Base-by-base conservation (phyloP, 2,797 vertebrate genomes). In the Chiroxiphia lanceolata region DNA sequence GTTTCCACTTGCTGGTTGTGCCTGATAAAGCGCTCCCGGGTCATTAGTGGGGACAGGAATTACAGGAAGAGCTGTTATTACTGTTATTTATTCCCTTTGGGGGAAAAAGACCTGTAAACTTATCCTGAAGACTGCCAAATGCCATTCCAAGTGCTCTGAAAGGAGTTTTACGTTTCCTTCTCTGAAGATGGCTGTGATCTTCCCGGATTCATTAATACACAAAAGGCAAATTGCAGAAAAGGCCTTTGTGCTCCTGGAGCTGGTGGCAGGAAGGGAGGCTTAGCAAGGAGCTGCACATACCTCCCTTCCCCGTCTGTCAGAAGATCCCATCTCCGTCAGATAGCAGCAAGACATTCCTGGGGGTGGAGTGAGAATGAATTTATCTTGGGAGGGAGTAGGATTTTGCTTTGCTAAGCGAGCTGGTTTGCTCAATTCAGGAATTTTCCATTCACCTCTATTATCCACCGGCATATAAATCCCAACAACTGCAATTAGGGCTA, bases 341-440 rank as follows among this genome's bases (percentile, higher is more conserved):
- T 93, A 95, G 84, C 94, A 94, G 94, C 91, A 97, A 96, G 95
- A 93, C 89, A 87, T 96, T 96, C 92, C 94, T 91, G 93, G 94
- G 95, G 94, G 94, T 95, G 93, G 94, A 95, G 96, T 96, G 94
- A 93, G 90, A 94, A 79, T 44, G 85, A 93, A 90, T 96, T 94
- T 94, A 94, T 95, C 93, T 86, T 68, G 72, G 89, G 94, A 95
- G 80, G 8, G 51, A 96, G 91, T 89, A 94, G 91, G 74, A 86
- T 97, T 94, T 68, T 76, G 92, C 94, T 95, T 85, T 69, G 93
- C 95, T 83, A 90, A 93, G 76, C 78, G 50, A 57, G 89, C 95
- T 88, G 84, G 27, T 94, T 83, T 91, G 91, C 89, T 94, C 80
- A 82, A 72, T 86, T 93, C 93, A 69, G 96, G 94, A 95, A 94